phyloP scores from a whole-genome alignment of 2,888 invertebrate genomes.

The Dendrolimus pini region DNA sequence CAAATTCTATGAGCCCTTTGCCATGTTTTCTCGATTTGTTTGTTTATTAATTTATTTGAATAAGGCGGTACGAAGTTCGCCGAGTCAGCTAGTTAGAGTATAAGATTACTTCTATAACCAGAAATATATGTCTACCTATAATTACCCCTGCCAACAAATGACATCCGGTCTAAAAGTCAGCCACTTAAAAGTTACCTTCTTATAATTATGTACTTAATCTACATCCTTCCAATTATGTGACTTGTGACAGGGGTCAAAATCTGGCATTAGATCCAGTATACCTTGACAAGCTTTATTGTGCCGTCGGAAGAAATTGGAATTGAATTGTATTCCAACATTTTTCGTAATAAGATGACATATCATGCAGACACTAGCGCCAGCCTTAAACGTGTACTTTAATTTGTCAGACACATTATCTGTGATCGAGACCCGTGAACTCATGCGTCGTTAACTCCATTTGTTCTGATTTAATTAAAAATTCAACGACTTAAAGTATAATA shows the following conservation, averaged over 20 bases:
- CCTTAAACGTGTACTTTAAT: not conserved
- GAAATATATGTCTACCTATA: no score
- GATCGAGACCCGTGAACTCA: constrained; percentile 37
- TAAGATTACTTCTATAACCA: no score
- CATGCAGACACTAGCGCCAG: no score
- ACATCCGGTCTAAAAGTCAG: not conserved
- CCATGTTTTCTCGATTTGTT: no score
- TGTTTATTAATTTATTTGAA: no score
- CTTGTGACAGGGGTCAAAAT: not conserved
- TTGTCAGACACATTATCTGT: constrained; percentile 6
- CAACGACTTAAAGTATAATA: constrained; percentile 44
- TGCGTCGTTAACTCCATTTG: constrained; percentile 49
- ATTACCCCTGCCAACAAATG: no score
- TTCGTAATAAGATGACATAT: not conserved
- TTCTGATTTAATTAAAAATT: constrained; percentile 52
- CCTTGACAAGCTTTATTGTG: not conserved
- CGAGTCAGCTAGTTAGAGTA: no score
- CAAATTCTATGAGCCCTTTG: no score
- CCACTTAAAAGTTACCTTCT: not conserved
- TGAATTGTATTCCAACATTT: not conserved
- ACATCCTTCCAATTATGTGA: not conserved
- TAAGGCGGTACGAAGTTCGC: no score
- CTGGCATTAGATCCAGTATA: not conserved
- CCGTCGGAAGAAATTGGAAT: not conserved
- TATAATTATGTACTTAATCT: not conserved